Conservation (phyloP, 2,888 invertebrate genomes). For the Copidosoma aretas region DNA sequence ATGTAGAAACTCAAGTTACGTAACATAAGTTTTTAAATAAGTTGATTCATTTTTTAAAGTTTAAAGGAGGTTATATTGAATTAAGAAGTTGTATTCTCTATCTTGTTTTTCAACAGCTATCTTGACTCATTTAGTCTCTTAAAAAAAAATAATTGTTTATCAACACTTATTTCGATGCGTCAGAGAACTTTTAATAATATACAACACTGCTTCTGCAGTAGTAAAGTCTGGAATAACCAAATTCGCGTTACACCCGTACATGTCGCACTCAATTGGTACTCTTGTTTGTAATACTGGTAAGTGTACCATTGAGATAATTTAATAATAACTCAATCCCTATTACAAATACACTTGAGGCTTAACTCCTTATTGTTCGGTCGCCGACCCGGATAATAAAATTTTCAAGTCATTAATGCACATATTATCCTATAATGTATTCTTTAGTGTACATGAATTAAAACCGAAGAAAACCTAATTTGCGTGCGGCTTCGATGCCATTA, state of each 20-base stretch:
- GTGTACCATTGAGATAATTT: too few relatives aligned
- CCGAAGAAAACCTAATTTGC: constrained; percentile 1
- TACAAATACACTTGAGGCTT: background rate
- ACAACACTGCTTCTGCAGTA: too few relatives aligned
- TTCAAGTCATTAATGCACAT: background rate
- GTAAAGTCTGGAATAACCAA: too few relatives aligned
- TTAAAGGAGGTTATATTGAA: constrained; percentile 7
- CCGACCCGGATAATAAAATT: constrained; percentile 6
- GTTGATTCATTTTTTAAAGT: constrained; percentile 13
- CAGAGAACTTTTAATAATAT: too few relatives aligned
- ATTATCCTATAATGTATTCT: constrained; percentile 10
- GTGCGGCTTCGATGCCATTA: background rate
- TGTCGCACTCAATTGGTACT: too few relatives aligned
- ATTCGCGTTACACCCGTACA: too few relatives aligned
- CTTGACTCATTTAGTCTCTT: background rate
- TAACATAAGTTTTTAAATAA: background rate
- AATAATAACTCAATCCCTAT: background rate
- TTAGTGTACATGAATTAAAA: constrained; percentile 6
- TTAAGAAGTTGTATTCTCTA: constrained; percentile 7
- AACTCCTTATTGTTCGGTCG: constrained; percentile 1
- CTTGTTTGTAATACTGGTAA: too few relatives aligned
- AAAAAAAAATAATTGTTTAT: too few relatives aligned
- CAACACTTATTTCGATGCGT: too few relatives aligned
- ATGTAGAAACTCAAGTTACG: constrained; percentile 13
- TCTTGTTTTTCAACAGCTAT: background rate